Evolutionary conservation across 2,888 invertebrate genomes (phyloP).

Genomic region (Germaria angustata): DNA sequence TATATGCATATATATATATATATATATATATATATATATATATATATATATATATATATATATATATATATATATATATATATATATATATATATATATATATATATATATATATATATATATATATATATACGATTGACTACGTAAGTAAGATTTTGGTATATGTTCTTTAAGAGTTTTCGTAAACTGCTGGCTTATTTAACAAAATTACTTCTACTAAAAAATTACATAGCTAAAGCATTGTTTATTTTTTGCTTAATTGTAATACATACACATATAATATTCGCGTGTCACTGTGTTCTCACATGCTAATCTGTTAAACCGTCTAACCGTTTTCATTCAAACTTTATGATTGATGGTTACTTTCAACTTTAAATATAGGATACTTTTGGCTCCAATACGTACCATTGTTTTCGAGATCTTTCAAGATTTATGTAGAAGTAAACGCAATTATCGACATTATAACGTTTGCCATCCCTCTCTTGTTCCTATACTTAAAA

Average conservation of each 20-base stretch:
- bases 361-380: too few relatives aligned
- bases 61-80: neutral
- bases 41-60: neutral
- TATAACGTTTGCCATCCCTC: too few relatives aligned
- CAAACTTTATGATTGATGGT: too few relatives aligned
- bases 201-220: neutral
- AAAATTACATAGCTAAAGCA: neutral
- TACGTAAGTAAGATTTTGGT: constrained; percentile 37
- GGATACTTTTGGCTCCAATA: too few relatives aligned
- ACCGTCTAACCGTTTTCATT: too few relatives aligned
- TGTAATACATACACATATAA: too few relatives aligned
- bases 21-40: neutral
- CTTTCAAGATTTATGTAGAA: too few relatives aligned
- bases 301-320: neutral
- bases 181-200: neutral
- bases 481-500: too few relatives aligned
- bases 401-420: too few relatives aligned
- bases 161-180: neutral
- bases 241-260: neutral
- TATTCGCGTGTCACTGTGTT: neutral
- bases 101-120: neutral
- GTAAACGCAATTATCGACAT: too few relatives aligned
- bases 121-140: neutral
- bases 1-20: neutral
- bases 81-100: too few relatives aligned